A percentile compares a stretch with the other conserved stretches of the same genome.
Conservation (phyloP, 30 jellyfish, hydroid and myxozoan species). For the Rhopilema esculentum region DNA sequence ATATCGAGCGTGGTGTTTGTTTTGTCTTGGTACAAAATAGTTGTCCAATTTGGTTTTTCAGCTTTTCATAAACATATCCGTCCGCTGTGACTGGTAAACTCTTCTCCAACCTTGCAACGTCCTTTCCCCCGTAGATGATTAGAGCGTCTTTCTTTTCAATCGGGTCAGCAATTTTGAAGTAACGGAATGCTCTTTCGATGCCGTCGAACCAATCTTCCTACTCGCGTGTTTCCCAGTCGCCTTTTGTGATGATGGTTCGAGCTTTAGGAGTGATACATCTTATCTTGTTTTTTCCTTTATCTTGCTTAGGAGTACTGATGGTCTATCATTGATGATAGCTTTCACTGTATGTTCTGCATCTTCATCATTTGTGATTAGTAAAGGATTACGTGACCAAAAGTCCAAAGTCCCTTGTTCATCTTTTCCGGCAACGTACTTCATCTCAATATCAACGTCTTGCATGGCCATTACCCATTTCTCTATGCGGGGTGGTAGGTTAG, state of each 20-base stretch:
- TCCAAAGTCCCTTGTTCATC: constrained; percentile 2
- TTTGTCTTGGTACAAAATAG: not conserved
- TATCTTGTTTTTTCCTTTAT: constrained; percentile 1
- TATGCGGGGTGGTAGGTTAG: constrained; percentile 16
- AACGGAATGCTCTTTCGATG: not conserved
- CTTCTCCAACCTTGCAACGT: not conserved
- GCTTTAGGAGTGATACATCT: constrained; percentile 11
- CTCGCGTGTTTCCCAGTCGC: not conserved
- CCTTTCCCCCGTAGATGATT: constrained; percentile 7
- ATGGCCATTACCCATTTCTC: constrained; percentile 32
- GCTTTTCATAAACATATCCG: constrained; percentile 2
- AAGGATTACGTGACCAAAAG: constrained; percentile 1
- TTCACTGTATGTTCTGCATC: not conserved
- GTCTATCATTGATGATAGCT: not conserved
- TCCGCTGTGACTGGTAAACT: constrained; percentile 8
- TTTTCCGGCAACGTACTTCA: constrained; percentile 6
- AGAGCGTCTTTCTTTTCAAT: constrained; percentile 5
- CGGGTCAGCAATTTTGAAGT: not conserved
- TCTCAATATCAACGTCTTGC: constrained; percentile 15
- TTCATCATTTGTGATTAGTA: not conserved
- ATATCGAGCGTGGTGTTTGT: constrained; percentile 9
- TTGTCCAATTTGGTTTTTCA: not conserved
- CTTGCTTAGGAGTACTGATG: not conserved
- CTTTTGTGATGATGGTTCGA: not conserved
- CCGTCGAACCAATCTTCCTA: too few relatives aligned